Percentiles rank a stretch among this genome's conserved stretches.
These are phyloP conservation scores for Ectropis crepuscularia DNA, from an alignment of 2,888 invertebrate species.

Conservation along the genomic window DNA sequence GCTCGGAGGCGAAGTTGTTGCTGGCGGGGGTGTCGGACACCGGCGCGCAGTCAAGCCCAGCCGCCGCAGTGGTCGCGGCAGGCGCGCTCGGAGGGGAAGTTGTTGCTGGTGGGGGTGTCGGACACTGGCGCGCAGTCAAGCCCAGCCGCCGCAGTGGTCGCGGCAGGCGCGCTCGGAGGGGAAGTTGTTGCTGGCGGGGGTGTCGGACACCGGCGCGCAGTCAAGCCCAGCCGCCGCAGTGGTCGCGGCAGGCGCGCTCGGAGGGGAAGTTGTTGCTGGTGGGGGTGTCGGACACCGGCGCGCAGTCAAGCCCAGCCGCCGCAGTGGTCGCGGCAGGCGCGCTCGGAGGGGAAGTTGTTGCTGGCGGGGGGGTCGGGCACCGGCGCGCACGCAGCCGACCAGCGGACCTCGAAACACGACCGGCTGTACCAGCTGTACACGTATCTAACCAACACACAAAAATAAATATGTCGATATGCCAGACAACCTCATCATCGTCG, in stretches of 20 bases:
- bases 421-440: conserved; percentile 62
- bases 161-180: conserved; percentile 51
- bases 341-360: conserved; percentile 62
- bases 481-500: no score
- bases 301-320: conserved; percentile 65
- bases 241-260: conserved; percentile 50
- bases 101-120: conserved; percentile 51
- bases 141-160: conserved; percentile 55
- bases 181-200: conserved; percentile 60
- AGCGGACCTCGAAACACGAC: conserved; percentile 63
- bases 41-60: conserved; percentile 52
- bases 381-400: conserved; percentile 58
- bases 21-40: conserved; percentile 41
- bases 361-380: conserved; percentile 41
- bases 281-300: conserved; percentile 40
- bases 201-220: conserved; percentile 48
- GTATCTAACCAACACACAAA: conserved; percentile 50
- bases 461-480: no score
- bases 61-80: conserved; percentile 58
- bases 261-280: conserved; percentile 60
- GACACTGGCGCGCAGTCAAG: conserved; percentile 51
- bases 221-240: conserved; percentile 59
- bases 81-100: conserved; percentile 54
- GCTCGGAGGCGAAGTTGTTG: conserved; percentile 62
- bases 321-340: conserved; percentile 55